A percentile compares a stretch with the other conserved stretches of the same genome.
These are phyloP conservation scores for Dicrostonyx torquatus DNA, from an alignment of 2,797 vertebrate species.

Conservation along the genomic window DNA sequence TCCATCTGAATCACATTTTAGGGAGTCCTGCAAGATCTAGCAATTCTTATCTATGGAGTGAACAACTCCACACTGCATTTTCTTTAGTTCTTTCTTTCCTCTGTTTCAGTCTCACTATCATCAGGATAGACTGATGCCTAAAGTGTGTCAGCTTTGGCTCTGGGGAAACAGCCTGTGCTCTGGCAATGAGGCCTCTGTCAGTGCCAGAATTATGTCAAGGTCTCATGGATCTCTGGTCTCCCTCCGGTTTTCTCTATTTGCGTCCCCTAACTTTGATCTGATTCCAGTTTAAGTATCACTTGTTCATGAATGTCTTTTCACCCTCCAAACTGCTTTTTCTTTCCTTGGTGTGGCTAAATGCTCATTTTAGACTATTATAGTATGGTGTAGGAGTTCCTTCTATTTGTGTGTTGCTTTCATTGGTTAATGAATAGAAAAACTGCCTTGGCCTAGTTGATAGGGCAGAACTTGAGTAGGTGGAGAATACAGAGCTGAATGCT, in stretches of 20 bases:
- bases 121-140: neutral
- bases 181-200: neutral
- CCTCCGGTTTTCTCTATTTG: neutral
- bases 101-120: neutral
- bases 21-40: neutral
- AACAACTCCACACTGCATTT: neutral
- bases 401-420: too few relatives aligned
- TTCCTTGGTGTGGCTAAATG: neutral
- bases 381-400: too few relatives aligned
- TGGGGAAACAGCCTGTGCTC: neutral
- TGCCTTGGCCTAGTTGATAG: too few relatives aligned
- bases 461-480: too few relatives aligned
- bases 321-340: neutral
- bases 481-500: too few relatives aligned
- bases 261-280: neutral
- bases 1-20: neutral
- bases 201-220: neutral
- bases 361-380: neutral
- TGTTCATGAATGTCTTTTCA: neutral
- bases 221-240: neutral
- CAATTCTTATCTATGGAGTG: neutral
- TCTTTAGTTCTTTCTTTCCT: neutral
- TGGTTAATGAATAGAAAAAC: too few relatives aligned
- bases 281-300: neutral
- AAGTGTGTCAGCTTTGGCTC: neutral